Conservation (phyloP, 1,140 invertebrate species). For the Oedothorax gibbosus region DNA sequence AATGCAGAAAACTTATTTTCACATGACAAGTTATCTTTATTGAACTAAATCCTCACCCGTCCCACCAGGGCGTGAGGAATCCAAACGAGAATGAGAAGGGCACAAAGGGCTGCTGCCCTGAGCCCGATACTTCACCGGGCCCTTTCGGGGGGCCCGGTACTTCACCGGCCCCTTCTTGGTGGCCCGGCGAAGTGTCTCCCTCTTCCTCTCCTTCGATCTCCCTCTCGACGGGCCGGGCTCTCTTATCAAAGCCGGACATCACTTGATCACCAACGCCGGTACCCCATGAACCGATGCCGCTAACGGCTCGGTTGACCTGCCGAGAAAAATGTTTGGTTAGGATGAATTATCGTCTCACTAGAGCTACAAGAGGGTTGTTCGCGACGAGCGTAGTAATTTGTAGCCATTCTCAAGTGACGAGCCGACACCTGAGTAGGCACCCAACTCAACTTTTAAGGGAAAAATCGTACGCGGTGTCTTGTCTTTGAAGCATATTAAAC, state of each 20-base stretch:
- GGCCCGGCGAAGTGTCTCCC: conserved; percentile 7
- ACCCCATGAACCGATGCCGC: not conserved
- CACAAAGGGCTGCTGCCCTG: not conserved
- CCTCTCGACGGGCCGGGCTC: conserved; percentile 21
- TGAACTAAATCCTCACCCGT: conserved; percentile 45
- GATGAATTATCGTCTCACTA: too few species aligned
- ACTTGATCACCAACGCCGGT: not conserved
- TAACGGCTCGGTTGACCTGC: conserved; percentile 1
- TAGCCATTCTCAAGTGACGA: too few species aligned
- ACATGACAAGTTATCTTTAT: not conserved
- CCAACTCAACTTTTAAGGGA: too few species aligned
- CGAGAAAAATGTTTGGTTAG: too few species aligned
- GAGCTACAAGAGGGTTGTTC: too few species aligned
- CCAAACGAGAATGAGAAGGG: conserved; percentile 44
- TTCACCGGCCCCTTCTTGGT: not conserved
- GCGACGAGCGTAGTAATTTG: too few species aligned
- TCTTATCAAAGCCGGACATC: not conserved
- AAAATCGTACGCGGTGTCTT: too few species aligned
- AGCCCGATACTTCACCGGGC: not conserved
- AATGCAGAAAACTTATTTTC: too few species aligned
- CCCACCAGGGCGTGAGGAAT: conserved; percentile 58
- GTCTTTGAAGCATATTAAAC: too few species aligned
- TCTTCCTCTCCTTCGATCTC: conserved; percentile 30
- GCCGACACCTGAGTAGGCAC: too few species aligned
- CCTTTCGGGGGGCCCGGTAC: too few species aligned